Conservation (phyloP, 2,888 invertebrate genomes). For the Eretmocerus hayati region DNA sequence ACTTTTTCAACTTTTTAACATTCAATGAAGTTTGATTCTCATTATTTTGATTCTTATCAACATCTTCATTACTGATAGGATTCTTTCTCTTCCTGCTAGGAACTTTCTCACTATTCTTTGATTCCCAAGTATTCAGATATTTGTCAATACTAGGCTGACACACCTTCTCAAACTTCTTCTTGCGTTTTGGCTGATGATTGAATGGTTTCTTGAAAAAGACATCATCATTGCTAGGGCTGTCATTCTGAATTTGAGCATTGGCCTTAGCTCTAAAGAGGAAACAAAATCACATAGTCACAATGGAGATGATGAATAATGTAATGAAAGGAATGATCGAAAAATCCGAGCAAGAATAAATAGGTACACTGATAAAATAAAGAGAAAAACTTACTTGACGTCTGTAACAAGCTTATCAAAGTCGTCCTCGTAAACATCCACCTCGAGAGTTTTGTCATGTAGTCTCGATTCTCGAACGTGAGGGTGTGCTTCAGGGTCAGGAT, state of each 20-base stretch:
- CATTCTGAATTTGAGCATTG: neutral
- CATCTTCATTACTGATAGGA: neutral
- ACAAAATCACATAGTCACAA: neutral
- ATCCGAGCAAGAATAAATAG: neutral
- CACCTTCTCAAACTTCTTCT: no score
- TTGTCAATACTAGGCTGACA: no score
- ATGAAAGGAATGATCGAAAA: no score
- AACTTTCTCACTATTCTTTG: no score
- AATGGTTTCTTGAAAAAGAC: no score
- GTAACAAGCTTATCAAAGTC: conserved; percentile 35
- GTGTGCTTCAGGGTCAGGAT: neutral
- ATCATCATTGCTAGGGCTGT: neutral
- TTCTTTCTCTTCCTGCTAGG: neutral
- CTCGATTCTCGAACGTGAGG: conserved; percentile 12
- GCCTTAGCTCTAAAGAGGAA: neutral
- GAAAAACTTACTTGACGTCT: conserved; percentile 27
- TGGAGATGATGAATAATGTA: no score
- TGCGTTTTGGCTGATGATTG: no score
- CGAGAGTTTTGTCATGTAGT: conserved; percentile 19
- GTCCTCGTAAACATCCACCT: conserved; percentile 31
- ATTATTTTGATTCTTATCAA: neutral
- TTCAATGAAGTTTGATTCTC: neutral
- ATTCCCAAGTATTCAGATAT: no score
- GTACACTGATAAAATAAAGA: neutral
- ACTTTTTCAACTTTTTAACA: neutral